A percentile compares a stretch with the other conserved stretches of the same genome.
Conservation (phyloP, 2,888 invertebrate species). For the Leptothorax acervorum region DNA sequence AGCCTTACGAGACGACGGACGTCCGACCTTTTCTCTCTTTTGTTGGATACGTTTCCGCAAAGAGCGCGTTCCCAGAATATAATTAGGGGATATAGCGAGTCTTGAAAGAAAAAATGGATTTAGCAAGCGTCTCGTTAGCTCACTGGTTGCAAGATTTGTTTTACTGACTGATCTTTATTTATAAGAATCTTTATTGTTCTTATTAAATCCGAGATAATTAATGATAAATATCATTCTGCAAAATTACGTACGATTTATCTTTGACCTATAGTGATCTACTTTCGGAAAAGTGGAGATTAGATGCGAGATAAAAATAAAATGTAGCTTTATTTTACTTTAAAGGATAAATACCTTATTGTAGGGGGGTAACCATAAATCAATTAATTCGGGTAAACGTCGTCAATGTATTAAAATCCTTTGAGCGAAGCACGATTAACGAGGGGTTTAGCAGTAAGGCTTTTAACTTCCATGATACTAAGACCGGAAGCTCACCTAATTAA, state of each 20-base stretch:
- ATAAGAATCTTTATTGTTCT: background rate
- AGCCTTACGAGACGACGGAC: background rate
- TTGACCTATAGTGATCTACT: background rate
- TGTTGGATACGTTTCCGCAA: constrained; percentile 22
- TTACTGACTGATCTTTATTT: background rate
- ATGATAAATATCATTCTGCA: background rate
- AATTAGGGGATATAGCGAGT: constrained; percentile 20
- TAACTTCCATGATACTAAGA: constrained; percentile 62
- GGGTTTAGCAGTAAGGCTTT: constrained; percentile 66
- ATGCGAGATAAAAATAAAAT: background rate
- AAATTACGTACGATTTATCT: background rate
- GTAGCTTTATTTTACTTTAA: background rate
- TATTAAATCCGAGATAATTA: background rate
- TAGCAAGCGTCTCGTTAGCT: background rate
- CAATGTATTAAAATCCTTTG: constrained; percentile 31
- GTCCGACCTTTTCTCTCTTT: constrained; percentile 24
- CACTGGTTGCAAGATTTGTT: background rate
- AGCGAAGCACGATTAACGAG: constrained; percentile 63
- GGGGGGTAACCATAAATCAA: constrained; percentile 8
- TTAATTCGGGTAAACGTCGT: constrained; percentile 34
- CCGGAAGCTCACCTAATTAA: constrained; percentile 76
- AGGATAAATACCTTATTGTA: background rate
- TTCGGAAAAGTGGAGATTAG: background rate
- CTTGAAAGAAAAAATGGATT: background rate
- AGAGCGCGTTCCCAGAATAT: constrained; percentile 20